Conservation (phyloP, 2,113 vertebrate species). For the Chloebia gouldiae region DNA sequence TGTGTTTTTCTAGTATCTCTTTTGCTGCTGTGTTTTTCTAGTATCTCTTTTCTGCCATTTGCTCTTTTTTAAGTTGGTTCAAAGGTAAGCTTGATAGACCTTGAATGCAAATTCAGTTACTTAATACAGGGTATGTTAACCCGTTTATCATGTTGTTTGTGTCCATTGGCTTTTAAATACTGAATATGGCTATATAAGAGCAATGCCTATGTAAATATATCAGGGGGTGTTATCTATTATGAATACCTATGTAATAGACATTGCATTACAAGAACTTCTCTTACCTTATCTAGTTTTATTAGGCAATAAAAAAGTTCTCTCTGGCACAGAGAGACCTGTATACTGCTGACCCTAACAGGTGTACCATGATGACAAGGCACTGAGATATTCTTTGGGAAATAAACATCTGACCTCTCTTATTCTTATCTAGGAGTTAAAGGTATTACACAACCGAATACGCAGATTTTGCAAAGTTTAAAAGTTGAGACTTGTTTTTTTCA, state of each 20-base stretch:
- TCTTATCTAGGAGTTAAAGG: constrained; percentile 3
- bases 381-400: constrained; percentile 6
- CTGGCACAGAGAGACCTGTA: background rate
- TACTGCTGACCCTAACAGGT: background rate
- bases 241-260: background rate
- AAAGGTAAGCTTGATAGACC: constrained; percentile 33
- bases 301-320: constrained; percentile 48
- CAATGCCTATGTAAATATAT: background rate
- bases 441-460: background rate
- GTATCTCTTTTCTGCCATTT: background rate
- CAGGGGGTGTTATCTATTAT: background rate
- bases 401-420: background rate
- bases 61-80: background rate
- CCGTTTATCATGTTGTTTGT: constrained; percentile 6
- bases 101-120: constrained; percentile 27
- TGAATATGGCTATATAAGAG: background rate
- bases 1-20: background rate
- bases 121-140: background rate
- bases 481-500: background rate
- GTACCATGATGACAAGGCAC: background rate
- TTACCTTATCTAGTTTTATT: constrained; percentile 55
- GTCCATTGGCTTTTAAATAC: background rate
- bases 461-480: background rate
- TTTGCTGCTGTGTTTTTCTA: background rate
- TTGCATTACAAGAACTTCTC: constrained; percentile 22